These are phyloP conservation scores for Athalia circularis DNA, from an alignment of 2,888 invertebrate genomes.

Conservation along the genomic window DNA sequence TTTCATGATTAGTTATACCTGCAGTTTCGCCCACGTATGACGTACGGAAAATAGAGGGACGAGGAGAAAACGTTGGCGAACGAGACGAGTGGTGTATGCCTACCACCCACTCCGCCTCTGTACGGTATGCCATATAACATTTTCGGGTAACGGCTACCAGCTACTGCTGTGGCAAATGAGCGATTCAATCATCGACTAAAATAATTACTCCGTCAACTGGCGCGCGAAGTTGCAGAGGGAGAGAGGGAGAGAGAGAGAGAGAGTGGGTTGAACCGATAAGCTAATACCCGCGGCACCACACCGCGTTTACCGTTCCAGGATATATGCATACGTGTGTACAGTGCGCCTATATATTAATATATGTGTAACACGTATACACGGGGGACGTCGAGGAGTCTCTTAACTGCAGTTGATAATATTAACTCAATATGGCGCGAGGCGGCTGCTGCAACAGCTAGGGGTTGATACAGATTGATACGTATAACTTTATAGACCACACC, in stretches of 20 bases:
- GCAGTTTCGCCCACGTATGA: no score
- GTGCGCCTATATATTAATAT: slow-evolving; percentile 8
- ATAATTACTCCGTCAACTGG: slow-evolving; percentile 27
- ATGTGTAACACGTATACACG: not conserved
- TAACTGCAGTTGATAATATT: slow-evolving; percentile 63
- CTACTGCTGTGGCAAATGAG: not conserved
- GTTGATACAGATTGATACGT: slow-evolving; percentile 56
- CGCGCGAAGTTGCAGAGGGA: not conserved
- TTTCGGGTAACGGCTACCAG: not conserved
- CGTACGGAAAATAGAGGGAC: no score
- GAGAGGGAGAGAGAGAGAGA: not conserved
- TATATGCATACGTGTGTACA: not conserved
- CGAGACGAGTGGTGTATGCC: no score
- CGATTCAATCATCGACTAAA: slow-evolving; percentile 7
- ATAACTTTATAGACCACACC: slow-evolving; percentile 60
- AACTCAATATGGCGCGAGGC: slow-evolving; percentile 55
- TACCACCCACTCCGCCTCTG: no score
- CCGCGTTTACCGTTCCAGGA: no score
- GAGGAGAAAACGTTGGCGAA: no score
- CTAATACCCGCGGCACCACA: not conserved
- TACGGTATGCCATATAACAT: not conserved
- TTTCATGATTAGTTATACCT: no score
- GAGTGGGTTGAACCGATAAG: slow-evolving; percentile 21
- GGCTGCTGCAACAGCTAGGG: not conserved
- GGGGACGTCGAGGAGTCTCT: slow-evolving; percentile 10